These are phyloP conservation scores for Pocillopora grandis DNA, from an alignment of 92 coral and sea anemone species.

Conservation along the genomic window DNA sequence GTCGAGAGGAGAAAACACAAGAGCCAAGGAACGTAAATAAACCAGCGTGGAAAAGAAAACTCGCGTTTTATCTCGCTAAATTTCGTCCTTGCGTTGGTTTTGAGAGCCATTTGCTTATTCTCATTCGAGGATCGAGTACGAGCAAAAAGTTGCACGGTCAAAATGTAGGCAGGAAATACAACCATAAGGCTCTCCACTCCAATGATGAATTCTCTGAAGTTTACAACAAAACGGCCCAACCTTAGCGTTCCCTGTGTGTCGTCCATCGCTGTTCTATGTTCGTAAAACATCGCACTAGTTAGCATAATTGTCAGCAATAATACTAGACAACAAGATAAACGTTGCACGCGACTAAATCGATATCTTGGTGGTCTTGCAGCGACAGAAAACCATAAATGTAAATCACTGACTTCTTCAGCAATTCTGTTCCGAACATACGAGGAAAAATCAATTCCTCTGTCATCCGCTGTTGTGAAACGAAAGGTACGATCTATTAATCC, in stretches of 20 bases:
- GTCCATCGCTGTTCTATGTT: conserved; percentile 11
- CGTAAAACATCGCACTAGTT: conserved; percentile 78
- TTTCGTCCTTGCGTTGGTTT: neutral
- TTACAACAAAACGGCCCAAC: conserved; percentile 51
- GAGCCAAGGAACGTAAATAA: conserved; percentile 37
- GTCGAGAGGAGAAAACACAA: conserved; percentile 42
- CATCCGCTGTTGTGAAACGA: conserved; percentile 25
- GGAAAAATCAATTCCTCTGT: conserved; percentile 27
- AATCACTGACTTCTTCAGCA: conserved; percentile 48
- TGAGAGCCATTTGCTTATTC: neutral
- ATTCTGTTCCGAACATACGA: conserved; percentile 17
- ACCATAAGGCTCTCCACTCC: conserved; percentile 50
- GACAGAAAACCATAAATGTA: conserved; percentile 76
- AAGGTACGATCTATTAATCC: conserved; percentile 70
- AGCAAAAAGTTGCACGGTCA: conserved; percentile 31
- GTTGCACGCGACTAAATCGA: conserved; percentile 71
- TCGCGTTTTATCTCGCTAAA: neutral
- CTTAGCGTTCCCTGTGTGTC: conserved; percentile 34
- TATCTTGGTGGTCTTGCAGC: conserved; percentile 52
- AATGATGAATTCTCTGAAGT: conserved; percentile 52
- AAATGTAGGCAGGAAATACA: conserved; percentile 43
- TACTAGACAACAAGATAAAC: conserved; percentile 68
- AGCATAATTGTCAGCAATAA: conserved; percentile 65
- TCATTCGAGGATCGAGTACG: conserved; percentile 17
- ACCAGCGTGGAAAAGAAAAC: conserved; percentile 46